Evolutionary conservation across 2,888 invertebrate species (phyloP).

Genomic region (Mimumesa dahlbomi): DNA sequence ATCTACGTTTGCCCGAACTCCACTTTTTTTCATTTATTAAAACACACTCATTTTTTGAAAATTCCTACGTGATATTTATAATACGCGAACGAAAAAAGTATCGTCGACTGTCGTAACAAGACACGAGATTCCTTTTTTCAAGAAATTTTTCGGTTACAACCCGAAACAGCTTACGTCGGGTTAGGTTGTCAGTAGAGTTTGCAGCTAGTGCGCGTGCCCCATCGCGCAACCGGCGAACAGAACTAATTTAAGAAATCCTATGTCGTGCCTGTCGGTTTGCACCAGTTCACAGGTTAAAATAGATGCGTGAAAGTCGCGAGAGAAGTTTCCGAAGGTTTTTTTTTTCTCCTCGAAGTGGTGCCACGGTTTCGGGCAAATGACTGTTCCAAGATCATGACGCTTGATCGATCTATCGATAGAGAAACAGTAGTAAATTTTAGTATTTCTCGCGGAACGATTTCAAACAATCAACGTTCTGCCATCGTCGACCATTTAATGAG

Average conservation of each 20-base stretch:
- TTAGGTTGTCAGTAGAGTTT: conserved; percentile 41
- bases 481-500: not conserved
- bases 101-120: not conserved
- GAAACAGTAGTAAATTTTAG: not conserved
- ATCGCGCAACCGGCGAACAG: conserved; percentile 64
- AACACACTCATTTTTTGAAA: too few species aligned
- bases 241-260: conserved; percentile 79
- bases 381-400: not conserved
- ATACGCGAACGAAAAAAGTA: not conserved
- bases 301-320: conserved; percentile 77
- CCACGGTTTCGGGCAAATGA: not conserved
- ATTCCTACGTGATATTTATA: too few species aligned
- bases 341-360: conserved; percentile 9
- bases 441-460: not conserved
- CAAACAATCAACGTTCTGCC: not conserved
- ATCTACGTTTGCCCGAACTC: too few species aligned
- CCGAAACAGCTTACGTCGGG: conserved; percentile 8
- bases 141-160: conserved; percentile 12
- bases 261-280: conserved; percentile 74
- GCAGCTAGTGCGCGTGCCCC: conserved; percentile 72
- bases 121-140: conserved; percentile 3
- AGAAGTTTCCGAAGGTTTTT: conserved; percentile 40
- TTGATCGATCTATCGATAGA: not conserved
- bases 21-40: too few species aligned
- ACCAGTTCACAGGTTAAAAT: conserved; percentile 78